Evolutionary conservation across 2,797 vertebrate species (phyloP).

Genomic region (Amphiprion clarkii): DNA sequence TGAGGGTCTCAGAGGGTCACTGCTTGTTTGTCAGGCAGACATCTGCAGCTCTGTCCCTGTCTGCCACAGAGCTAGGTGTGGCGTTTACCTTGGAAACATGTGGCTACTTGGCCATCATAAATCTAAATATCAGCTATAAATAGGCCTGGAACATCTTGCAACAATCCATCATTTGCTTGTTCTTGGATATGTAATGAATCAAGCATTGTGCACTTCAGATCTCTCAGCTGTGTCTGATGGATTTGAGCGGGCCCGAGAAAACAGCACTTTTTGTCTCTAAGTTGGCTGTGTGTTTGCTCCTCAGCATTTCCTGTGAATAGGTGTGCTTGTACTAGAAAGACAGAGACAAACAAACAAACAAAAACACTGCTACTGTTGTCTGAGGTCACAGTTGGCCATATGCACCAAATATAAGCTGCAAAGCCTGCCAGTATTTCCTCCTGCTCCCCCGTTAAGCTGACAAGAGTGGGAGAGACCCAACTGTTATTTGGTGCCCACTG

Average conservation of each 20-base stretch:
- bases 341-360: constrained; percentile 1
- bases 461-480: constrained; percentile 75
- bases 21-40: constrained; percentile 85
- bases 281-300: constrained; percentile 11
- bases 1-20: constrained; percentile 81
- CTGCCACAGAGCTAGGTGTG: constrained; percentile 54
- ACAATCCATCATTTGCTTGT: constrained; percentile 77
- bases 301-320: constrained; percentile 22
- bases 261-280: constrained; percentile 1
- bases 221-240: constrained; percentile 59
- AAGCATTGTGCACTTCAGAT: constrained; percentile 50
- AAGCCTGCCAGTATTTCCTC: constrained; percentile 67
- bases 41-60: constrained; percentile 81
- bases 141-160: constrained; percentile 70
- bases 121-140: constrained; percentile 81
- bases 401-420: constrained; percentile 54
- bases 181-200: constrained; percentile 67
- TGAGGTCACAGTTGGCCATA: constrained; percentile 63
- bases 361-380: constrained; percentile 14
- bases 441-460: constrained; percentile 69
- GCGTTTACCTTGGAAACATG: constrained; percentile 70
- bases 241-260: constrained; percentile 44
- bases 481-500: constrained; percentile 75
- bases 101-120: constrained; percentile 72
- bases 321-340: constrained; percentile 8